A percentile compares a stretch with the other conserved stretches of the same genome.
These are phyloP conservation scores for Scaptomyza montana DNA, from an alignment of 1,140 invertebrate species.

Conservation along the genomic window DNA sequence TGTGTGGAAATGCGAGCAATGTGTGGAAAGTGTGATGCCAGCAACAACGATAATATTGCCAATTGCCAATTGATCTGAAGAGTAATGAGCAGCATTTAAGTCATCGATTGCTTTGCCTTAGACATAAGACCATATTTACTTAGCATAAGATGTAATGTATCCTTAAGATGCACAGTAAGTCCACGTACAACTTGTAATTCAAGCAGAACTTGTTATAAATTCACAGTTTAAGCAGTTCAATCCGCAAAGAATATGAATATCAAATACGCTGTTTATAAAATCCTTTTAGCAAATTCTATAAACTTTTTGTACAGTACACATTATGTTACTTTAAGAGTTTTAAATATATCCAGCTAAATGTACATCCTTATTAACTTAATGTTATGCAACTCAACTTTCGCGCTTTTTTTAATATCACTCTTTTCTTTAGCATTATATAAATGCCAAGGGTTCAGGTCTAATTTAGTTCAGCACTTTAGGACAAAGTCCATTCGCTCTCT, in stretches of 20 bases:
- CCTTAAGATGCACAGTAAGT: constrained; percentile 14
- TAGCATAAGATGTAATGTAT: constrained; percentile 9
- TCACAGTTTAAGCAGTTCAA: neutral
- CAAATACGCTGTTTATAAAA: no score
- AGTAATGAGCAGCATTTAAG: constrained; percentile 33
- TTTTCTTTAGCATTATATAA: no score
- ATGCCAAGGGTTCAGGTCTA: no score
- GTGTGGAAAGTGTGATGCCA: constrained; percentile 23
- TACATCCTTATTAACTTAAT: no score
- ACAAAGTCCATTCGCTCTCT: no score
- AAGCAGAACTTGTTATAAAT: neutral
- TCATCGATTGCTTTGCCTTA: constrained; percentile 18
- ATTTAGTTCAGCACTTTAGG: no score
- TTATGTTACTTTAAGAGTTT: no score
- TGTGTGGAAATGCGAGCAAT: constrained; percentile 11
- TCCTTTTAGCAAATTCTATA: no score
- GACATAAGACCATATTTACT: constrained; percentile 5
- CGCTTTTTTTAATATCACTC: no score
- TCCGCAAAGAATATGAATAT: neutral
- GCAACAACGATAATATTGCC: constrained; percentile 17
- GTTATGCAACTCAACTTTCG: no score
- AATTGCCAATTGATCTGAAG: constrained; percentile 28
- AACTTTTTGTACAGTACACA: no score
- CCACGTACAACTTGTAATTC: neutral
- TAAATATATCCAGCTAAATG: no score